Evolutionary conservation across 2,113 vertebrate species (phyloP).

Genomic region (Diadophis punctatus): DNA sequence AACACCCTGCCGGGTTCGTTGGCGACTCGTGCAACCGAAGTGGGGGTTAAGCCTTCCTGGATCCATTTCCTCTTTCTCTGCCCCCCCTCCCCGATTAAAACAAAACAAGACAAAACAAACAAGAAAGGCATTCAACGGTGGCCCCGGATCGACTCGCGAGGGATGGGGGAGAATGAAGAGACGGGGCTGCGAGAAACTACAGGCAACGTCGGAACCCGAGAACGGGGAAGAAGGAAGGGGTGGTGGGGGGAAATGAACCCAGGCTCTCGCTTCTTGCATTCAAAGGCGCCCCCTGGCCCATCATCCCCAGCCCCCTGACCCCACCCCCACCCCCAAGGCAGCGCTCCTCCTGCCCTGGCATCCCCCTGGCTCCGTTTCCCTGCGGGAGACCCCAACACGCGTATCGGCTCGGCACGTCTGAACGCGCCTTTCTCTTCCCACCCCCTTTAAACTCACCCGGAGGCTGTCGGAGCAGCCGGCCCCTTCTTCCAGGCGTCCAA

Average conservation of each 20-base stretch:
- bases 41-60: background rate
- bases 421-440: background rate
- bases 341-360: background rate
- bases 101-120: too few relatives aligned
- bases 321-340: background rate
- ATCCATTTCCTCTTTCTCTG: too few relatives aligned
- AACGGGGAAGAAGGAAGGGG: too few relatives aligned
- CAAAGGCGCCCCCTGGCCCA: background rate
- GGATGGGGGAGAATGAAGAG: too few relatives aligned
- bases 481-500: background rate
- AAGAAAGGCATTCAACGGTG: too few relatives aligned
- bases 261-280: background rate
- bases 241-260: too few relatives aligned
- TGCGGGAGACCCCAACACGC: background rate
- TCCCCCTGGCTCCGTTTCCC: background rate
- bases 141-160: too few relatives aligned
- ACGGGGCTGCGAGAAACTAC: too few relatives aligned
- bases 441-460: background rate
- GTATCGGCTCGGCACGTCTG: background rate
- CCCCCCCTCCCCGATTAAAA: too few relatives aligned
- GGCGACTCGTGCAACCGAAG: background rate
- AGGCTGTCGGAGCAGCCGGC: background rate
- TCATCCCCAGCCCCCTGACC: slow-evolving; percentile 7
- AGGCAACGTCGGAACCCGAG: too few relatives aligned
- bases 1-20: background rate